Base-by-base conservation (phyloP, 2,797 vertebrate species). In the Lithobates sylvaticus region DNA sequence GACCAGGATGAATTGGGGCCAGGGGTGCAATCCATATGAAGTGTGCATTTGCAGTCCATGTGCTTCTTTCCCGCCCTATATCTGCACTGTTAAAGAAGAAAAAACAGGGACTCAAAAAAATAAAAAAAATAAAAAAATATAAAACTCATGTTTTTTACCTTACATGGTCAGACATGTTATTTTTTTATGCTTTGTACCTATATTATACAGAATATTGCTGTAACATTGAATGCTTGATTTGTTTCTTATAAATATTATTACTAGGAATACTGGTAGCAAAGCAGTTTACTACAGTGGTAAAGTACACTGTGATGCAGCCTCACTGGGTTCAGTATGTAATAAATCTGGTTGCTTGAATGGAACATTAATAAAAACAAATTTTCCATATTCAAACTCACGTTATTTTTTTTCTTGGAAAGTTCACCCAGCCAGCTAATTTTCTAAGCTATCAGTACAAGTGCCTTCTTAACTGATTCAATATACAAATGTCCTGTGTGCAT, bases 401-500 rank as follows among this genome's bases (percentile, higher is more conserved):
- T 76, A 23, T 34, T 29, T 83, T 76, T 76, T 54, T 27, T 44
- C 42, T 84, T 58, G 23, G 44, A 76, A 76, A 50, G 36, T 64
- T 16, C 54, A 67, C n/a, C 26, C 13, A 27, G 13, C 27, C n/a
- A 32, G 12, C 10, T 47, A 12, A 42, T 70, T 84, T 78, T 47
- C 47, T 16, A 42, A 39, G 26, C 21, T 84, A 72, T 84, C 58
- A 73, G 70, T 64, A 79, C 21, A 65, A 79, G 84, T 50, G 70
- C 50, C 27, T 44, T 73, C 77, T 79, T 79, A 79, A 74, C 76
- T 73, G 69, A 79, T 36, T 79, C 36, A 79, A 65, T 85, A 85
- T 79, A 85, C 76, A 85, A 78, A 85, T 85, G 76, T 67, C 67
- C 50, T 79, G 76, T 85, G 76, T 85, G 76, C 76, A 74, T 85